Evolutionary conservation across 1,140 invertebrate genomes (phyloP), one percentile per base, ranked within the genome.

Genomic region (Drosophila santomea): DNA sequence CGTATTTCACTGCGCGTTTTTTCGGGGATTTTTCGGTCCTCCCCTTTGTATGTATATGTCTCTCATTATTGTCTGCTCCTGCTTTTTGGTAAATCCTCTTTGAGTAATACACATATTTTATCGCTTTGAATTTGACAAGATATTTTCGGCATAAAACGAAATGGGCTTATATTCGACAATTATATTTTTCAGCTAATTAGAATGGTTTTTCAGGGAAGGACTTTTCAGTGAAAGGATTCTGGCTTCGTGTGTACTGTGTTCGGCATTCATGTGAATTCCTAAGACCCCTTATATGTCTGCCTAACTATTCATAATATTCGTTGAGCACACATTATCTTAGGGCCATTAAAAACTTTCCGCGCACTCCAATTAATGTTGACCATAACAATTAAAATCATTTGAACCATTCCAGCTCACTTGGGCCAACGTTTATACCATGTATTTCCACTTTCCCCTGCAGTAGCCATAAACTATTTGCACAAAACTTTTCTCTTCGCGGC

Each of bases 381-480:
- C 59, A 84, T 84, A 84, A 85, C 77, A 80, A 84, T 84, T 84
- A 85, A 84, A 84, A 84, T 84, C 81, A 84, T 85, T 84, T 84
- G 64, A 80, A 44, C 54, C 56, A 58, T 44, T 54, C 59, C 11
- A 68, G 76, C 68, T 23, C 78, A 79, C 60, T 75, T 80, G 38
- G 39, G 17, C 17, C 50, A 15, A 2, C 39, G 28, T 23, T 25
- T 39, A 20, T 35, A 50, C 44, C 45, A 38, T 67, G 44, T 51
- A 59, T 59, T 36, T 69, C 36, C 54, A 67, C 47, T 59, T 36
- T 69, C 36, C 50, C 59, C 47, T 84, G 80, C 62, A 80, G 80
- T 86, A 86, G 88, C 82, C 78, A 86, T 86, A 86, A 88, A 86
- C 83, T 86, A 86, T 86, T 88, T 82, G 83, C 78, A 82, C 82